Base-by-base conservation (phyloP, 1,140 invertebrate species). In the Brachionus asplanchnoidis region DNA sequence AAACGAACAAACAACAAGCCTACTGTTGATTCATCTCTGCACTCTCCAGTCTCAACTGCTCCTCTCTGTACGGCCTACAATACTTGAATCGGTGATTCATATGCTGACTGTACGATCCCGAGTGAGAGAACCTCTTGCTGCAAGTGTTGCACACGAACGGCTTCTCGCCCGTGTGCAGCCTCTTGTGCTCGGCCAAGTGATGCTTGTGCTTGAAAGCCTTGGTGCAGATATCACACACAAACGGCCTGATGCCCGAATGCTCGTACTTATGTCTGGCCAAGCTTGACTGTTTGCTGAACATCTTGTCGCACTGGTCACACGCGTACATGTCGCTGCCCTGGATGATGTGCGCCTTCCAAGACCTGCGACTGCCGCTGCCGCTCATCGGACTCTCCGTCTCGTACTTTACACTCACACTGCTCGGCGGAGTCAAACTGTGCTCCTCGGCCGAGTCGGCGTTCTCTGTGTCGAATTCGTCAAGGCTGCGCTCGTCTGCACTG, bases 171-270 rank as follows among this genome's bases (percentile, higher is more conserved):
- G 94, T 97, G 91, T 99, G 98, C 80, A 99, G 92, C 85, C 98
- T 93, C 89, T 97, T 96, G 91, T 99, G 98, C 91, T 99, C 98
- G 40, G 97, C 99, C 86, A 99, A 92, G 89, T 99, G 98, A 90
- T 99, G 98, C 92, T 99, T 99, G 92, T 99, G 98, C 90, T 99
- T 99, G 92, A 99, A 99, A 70, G 98, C 97, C 90, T 98, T 99
- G n/a, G 94, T 92, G 90, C 98, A 99, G 87, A 97, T 93, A 88
- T 96, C 93, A 91, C 98, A 99, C 91, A 97, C 96, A 91, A 99
- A 97, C 53, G 98, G 98, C 85, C 98, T 93, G 90, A 97, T 95
- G 91, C 97, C 97, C 92, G 97, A 99, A 92, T 99, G 97, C 92
- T 99, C 97, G 90, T 99, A 99, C 92, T 98, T 98, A 91, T 99